Percentiles rank a stretch among this genome's conserved stretches.
These are phyloP conservation scores for Serilophus lunatus DNA, from an alignment of 2,113 vertebrate species.

Conservation along the genomic window DNA sequence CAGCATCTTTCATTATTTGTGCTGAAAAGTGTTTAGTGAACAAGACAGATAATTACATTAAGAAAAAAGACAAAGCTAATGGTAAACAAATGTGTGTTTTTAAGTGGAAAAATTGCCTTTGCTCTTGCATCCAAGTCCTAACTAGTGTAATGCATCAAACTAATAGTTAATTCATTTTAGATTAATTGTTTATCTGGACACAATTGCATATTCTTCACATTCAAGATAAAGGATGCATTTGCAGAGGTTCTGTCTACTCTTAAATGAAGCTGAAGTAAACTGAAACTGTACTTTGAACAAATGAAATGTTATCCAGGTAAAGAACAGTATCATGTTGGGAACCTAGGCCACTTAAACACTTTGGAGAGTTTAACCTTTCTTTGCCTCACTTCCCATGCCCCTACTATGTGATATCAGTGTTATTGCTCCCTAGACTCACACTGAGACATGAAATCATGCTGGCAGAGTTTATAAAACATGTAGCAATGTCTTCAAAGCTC, in stretches of 20 bases:
- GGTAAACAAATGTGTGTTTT: not conserved
- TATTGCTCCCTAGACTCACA: not conserved
- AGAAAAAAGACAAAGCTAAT: not conserved
- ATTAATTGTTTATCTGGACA: not conserved
- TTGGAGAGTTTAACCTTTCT: not conserved
- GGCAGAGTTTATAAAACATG: not conserved
- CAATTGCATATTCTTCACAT: not conserved
- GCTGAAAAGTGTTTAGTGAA: not conserved
- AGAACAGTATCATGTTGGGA: not conserved
- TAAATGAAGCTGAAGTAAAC: not conserved
- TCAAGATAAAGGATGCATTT: not conserved
- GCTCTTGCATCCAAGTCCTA: not conserved
- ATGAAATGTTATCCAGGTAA: not conserved
- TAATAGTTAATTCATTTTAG: not conserved
- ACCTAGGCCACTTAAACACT: not conserved
- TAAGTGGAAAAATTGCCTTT: not conserved
- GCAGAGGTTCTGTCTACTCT: not conserved
- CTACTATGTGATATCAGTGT: fast-evolving
- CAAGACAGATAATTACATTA: not conserved
- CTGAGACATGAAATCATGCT: not conserved
- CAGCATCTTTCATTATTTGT: not conserved
- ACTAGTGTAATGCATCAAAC: not conserved
- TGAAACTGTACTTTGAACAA: not conserved
- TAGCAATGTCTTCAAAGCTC: not conserved
- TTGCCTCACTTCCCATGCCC: not conserved